Percentiles rank a stretch among this genome's conserved stretches.
These are phyloP conservation scores for Pyrrhosoma nymphula DNA, from an alignment of 2,888 invertebrate genomes.

Conservation along the genomic window DNA sequence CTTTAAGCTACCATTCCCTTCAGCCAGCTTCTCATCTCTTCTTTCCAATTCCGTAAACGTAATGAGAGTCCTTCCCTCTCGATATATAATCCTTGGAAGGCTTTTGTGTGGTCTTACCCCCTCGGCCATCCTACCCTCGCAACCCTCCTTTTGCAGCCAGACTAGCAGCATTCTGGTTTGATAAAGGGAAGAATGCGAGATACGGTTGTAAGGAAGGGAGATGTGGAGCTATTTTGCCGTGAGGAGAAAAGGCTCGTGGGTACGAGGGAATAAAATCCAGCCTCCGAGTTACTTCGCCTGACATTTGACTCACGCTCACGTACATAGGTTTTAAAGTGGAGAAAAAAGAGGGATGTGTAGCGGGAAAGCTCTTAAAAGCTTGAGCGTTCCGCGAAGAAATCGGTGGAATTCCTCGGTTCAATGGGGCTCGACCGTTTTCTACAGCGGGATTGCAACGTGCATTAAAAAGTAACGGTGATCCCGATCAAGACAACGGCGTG, in stretches of 20 bases:
- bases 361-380: too few species aligned
- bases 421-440: too few species aligned
- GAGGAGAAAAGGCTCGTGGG: neutral
- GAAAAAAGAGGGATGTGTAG: too few species aligned
- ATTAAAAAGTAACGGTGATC: too few species aligned
- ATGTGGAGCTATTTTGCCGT: neutral
- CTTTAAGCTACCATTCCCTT: neutral
- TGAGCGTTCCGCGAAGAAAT: too few species aligned
- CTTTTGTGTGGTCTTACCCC: neutral
- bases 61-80: neutral
- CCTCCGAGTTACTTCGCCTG: neutral
- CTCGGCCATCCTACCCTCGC: too few species aligned
- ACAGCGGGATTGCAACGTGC: too few species aligned
- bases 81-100: slow-evolving; percentile 32
- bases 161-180: neutral
- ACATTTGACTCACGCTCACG: neutral
- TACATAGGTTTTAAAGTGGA: neutral
- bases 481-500: too few species aligned
- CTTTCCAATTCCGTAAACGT: neutral
- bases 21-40: neutral
- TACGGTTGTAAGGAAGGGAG: neutral
- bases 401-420: too few species aligned
- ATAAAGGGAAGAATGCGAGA: neutral
- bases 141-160: too few species aligned
- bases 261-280: neutral